A percentile compares a stretch with the other conserved stretches of the same genome.
Conservation (phyloP, 2,888 invertebrate species). For the Agapetus fuscipes region DNA sequence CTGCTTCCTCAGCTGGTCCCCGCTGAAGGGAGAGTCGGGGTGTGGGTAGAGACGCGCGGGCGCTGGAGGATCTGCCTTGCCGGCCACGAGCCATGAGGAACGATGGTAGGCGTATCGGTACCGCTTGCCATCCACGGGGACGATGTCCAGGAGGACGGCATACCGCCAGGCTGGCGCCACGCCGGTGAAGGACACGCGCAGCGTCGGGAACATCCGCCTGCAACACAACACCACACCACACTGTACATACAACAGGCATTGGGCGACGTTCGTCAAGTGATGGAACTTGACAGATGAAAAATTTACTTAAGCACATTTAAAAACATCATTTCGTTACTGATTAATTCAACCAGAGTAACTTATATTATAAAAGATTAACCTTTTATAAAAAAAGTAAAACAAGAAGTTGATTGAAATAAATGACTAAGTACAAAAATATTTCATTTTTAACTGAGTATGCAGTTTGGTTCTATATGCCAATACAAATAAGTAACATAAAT, state of each 20-base stretch:
- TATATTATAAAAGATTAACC: no score
- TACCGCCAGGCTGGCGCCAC: slow-evolving; percentile 61
- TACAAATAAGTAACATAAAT: no score
- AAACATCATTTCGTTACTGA: no score
- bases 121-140: slow-evolving; percentile 79
- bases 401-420: no score
- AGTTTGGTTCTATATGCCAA: no score
- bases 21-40: slow-evolving; percentile 83
- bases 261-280: no score
- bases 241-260: background rate
- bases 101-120: slow-evolving; percentile 87
- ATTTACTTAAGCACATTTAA: no score
- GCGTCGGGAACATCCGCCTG: slow-evolving; percentile 88
- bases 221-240: slow-evolving; percentile 24
- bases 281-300: no score
- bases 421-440: no score
- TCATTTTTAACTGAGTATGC: no score
- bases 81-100: slow-evolving; percentile 84
- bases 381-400: no score
- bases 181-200: slow-evolving; percentile 75
- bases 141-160: slow-evolving; percentile 77
- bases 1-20: slow-evolving; percentile 77
- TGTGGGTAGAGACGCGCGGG: slow-evolving; percentile 76
- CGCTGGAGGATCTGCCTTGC: slow-evolving; percentile 83
- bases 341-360: no score